Percentiles rank a stretch among this genome's conserved stretches.
These are phyloP conservation scores for Pagetopsis macropterus DNA, from an alignment of 2,797 vertebrate genomes.

Conservation along the genomic window DNA sequence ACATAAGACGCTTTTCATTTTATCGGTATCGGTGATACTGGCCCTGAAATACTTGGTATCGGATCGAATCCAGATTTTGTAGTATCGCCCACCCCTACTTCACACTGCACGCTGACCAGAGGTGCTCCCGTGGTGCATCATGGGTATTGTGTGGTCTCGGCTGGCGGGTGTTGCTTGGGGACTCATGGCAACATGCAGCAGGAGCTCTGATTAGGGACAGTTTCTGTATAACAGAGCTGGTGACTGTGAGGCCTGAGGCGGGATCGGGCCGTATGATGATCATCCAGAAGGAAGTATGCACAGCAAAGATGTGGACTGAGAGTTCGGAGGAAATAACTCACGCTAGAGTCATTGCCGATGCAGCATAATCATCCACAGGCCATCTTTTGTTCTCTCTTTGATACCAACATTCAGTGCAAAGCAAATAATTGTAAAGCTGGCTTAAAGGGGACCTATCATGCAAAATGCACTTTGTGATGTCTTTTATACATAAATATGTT, in stretches of 20 bases:
- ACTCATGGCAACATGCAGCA: constrained; percentile 44
- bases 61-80: no score
- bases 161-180: constrained; percentile 35
- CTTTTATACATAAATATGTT: no score
- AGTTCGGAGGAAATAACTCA: constrained; percentile 18
- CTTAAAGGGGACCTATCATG: not conserved
- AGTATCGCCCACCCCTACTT: no score
- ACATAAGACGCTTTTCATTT: no score
- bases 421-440: constrained; percentile 14
- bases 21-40: no score
- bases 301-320: constrained; percentile 26
- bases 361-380: constrained; percentile 13
- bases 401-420: constrained; percentile 24
- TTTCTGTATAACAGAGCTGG: constrained; percentile 37
- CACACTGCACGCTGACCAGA: constrained; percentile 37
- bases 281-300: constrained; percentile 57
- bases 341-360: constrained; percentile 2
- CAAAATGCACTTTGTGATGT: no score
- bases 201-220: constrained; percentile 27
- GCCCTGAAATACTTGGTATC: no score
- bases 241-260: constrained; percentile 37
- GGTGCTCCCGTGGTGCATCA: constrained; percentile 36
- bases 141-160: constrained; percentile 33
- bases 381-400: constrained; percentile 6
- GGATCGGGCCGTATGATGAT: constrained; percentile 52